Conservation (phyloP, 2,113 vertebrate species). For the Notothenia coriiceps region DNA sequence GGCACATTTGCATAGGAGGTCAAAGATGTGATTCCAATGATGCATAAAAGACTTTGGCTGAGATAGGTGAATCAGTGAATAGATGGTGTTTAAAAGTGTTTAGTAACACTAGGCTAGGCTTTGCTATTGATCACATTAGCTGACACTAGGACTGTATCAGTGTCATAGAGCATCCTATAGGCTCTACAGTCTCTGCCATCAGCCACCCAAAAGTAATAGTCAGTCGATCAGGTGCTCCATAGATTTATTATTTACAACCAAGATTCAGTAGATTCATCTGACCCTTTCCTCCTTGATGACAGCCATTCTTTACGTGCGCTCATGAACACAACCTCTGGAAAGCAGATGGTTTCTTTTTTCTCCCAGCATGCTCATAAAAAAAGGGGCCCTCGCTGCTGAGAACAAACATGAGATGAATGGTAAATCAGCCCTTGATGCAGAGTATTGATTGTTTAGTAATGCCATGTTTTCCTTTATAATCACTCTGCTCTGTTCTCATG, state of each 20-base stretch:
- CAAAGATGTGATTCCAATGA: conserved; percentile 50
- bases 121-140: conserved; percentile 28
- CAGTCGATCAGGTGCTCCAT: conserved; percentile 16
- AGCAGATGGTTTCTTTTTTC: conserved; percentile 48
- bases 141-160: conserved; percentile 15
- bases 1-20: conserved; percentile 37
- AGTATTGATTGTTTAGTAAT: conserved; percentile 35
- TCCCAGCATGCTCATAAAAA: conserved; percentile 6
- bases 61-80: conserved; percentile 24
- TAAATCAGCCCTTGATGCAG: conserved; percentile 32
- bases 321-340: conserved; percentile 24
- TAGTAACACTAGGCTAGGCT: conserved; percentile 7
- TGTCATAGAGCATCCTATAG: conserved; percentile 6
- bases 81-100: conserved; percentile 32
- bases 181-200: conserved; percentile 18
- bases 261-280: conserved; percentile 3
- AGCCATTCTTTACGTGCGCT: not conserved
- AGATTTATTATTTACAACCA: conserved; percentile 4
- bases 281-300: conserved; percentile 22
- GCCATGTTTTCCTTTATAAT: conserved; percentile 41
- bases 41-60: conserved; percentile 16
- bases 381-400: conserved; percentile 30
- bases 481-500: conserved; percentile 7
- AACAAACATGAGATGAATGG: conserved; percentile 51
- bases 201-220: not conserved